These are phyloP conservation scores for Poeciliopsis infans DNA, from an alignment of 2,797 vertebrate genomes.

Conservation along the genomic window DNA sequence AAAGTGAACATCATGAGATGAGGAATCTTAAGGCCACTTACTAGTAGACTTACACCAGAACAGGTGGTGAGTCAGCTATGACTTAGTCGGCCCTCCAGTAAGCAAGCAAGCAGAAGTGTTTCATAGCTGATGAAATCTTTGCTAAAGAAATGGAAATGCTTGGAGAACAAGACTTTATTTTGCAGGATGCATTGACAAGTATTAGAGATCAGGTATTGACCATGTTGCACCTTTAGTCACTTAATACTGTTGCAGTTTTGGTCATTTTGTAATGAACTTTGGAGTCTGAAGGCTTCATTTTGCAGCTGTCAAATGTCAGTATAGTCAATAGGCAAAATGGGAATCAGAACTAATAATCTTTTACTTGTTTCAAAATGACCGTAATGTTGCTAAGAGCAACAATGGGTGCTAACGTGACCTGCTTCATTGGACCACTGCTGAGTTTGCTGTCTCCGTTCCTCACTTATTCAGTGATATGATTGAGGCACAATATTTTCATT, in stretches of 20 bases:
- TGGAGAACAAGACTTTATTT: neutral
- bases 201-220: neutral
- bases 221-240: neutral
- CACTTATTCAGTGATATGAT: conserved; percentile 1
- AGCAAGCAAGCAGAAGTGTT: conserved; percentile 46
- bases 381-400: neutral
- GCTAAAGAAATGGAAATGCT: neutral
- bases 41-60: conserved; percentile 50
- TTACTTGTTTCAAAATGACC: neutral
- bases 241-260: neutral
- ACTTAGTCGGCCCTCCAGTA: conserved; percentile 58
- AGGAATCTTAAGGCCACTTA: conserved; percentile 49
- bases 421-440: neutral
- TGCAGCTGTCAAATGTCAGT: neutral
- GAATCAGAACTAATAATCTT: neutral
- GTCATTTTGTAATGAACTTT: neutral
- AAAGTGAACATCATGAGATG: conserved; percentile 51
- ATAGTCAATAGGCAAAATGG: neutral
- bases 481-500: neutral
- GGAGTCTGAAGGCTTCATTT: neutral
- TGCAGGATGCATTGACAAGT: neutral
- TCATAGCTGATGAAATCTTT: conserved; percentile 21
- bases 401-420: neutral
- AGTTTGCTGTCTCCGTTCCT: neutral
- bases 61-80: conserved; percentile 56